Evolutionary conservation across 2,797 vertebrate genomes (phyloP), one percentile per base, ranked within the genome.

Genomic region (Furcifer pardalis): DNA sequence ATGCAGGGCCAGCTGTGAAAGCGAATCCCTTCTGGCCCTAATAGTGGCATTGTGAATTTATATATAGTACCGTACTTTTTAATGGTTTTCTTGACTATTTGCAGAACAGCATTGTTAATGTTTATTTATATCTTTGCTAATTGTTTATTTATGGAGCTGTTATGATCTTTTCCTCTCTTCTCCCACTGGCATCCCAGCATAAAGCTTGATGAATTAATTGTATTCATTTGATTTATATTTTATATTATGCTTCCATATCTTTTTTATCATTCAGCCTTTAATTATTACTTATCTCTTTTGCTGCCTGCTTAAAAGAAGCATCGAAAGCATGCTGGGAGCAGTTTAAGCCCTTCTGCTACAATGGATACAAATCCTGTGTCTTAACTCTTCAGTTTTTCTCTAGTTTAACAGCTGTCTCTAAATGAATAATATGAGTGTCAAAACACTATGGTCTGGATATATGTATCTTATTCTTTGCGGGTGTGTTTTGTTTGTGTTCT

Each of bases 311-410:
- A 52, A 84, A 42, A 72, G 80, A 60, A 76, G 30, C 62, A 52
- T 79, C 82, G 35, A 7, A 62, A 78, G 30, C 30, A 60, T 87
- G 65, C 84, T 62, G 87, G 82, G 12, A 63, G 44, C 46, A 63
- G 60, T 32, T 3, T 79, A 74, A 46, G 44, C 12, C 2, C 8
- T 77, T 15, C 66, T 78, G 77, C 65, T 27, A 27, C 2, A 6
- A 73, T 44, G 30, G 75, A 37, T 83, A 56, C 77, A 77, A 86
- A 49, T 84, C 62, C 83, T 87, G 80, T 86, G 84, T 87, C 63
- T 83, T 83, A 40, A n/a, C 27, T 89, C 37, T 46, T 60, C 59
- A 49, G 79, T 44, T 87, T 46, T 7, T 56, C 21, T 0, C 81
- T 44, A 77, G 9, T 68, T 79, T 76, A 32, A 37, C 35, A n/a